These are phyloP conservation scores for Nematolebias whitei DNA, from an alignment of 2,113 vertebrate genomes.

Conservation along the genomic window DNA sequence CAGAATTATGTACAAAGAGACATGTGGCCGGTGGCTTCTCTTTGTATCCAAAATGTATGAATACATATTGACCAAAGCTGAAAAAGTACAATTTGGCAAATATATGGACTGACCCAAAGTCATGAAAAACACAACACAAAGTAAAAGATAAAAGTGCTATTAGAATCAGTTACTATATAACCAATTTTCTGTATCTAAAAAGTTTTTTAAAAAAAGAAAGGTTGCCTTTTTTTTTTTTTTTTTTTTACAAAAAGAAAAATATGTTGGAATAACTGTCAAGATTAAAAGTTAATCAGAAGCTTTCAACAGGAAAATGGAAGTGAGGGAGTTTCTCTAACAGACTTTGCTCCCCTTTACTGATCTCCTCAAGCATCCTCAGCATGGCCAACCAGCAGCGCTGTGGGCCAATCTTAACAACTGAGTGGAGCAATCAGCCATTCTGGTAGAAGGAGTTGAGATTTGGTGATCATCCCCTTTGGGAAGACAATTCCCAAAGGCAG, in stretches of 20 bases:
- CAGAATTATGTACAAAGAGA: too few species aligned
- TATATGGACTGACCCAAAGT: too few species aligned
- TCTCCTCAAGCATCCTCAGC: constrained; percentile 12
- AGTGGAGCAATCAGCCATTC: constrained; percentile 24
- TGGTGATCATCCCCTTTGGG: neutral
- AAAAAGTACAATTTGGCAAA: too few species aligned
- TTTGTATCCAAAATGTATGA: too few species aligned
- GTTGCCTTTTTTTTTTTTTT: too few species aligned
- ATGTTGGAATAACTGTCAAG: neutral
- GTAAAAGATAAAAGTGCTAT: too few species aligned
- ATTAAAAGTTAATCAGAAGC: neutral
- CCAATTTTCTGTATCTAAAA: too few species aligned
- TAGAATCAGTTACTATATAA: too few species aligned
- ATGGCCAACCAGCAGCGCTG: constrained; percentile 16
- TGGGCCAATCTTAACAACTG: constrained; percentile 40
- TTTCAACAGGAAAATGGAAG: constrained; percentile 24
- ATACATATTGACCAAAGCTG: too few species aligned
- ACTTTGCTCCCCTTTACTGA: constrained; percentile 43
- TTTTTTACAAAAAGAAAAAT: neutral
- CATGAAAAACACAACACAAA: too few species aligned
- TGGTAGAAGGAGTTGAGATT: constrained; percentile 15
- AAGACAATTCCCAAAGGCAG: constrained; percentile 18
- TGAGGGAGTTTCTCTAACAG: constrained; percentile 24
- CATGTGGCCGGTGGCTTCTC: too few species aligned
- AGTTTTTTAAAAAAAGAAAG: too few species aligned